Conservation (phyloP, 2,888 invertebrate genomes). For the Coecobrya sp. region DNA sequence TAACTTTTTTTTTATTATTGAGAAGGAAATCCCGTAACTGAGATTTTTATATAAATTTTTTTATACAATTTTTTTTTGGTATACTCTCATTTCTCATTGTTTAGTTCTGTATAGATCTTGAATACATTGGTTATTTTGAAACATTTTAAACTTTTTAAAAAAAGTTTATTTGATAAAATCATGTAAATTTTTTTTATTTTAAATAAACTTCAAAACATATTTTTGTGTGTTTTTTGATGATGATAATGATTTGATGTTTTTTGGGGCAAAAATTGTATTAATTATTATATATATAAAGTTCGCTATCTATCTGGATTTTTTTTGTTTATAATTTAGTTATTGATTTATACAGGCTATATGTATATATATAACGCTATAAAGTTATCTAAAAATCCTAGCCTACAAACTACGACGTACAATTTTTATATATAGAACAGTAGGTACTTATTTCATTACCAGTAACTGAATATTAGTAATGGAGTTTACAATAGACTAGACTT, state of each 20-base stretch:
- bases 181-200: slow-evolving; percentile 7
- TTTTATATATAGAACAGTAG: slow-evolving; percentile 76
- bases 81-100: slow-evolving; percentile 53
- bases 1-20: slow-evolving; percentile 15
- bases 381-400: slow-evolving; percentile 1
- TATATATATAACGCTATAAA: too few relatives aligned
- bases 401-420: slow-evolving; percentile 63
- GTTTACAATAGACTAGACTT: slow-evolving; percentile 85
- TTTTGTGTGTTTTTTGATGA: slow-evolving; percentile 47
- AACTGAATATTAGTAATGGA: slow-evolving; percentile 82
- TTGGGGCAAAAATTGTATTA: slow-evolving; percentile 8
- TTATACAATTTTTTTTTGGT: slow-evolving; percentile 74
- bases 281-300: too few relatives aligned
- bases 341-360: slow-evolving; percentile 52
- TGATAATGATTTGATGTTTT: slow-evolving; percentile 50
- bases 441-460: slow-evolving; percentile 83
- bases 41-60: slow-evolving; percentile 61
- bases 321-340: slow-evolving; percentile 69
- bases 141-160: slow-evolving; percentile 32
- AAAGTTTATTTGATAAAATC: slow-evolving; percentile 11
- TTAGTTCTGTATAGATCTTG: slow-evolving; percentile 37
- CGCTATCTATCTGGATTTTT: neutral
- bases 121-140: slow-evolving; percentile 50
- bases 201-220: slow-evolving; percentile 1
- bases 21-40: slow-evolving; percentile 38